These are phyloP conservation scores for Pasiphila rectangulata DNA, from an alignment of 2,888 invertebrate genomes.

Conservation along the genomic window DNA sequence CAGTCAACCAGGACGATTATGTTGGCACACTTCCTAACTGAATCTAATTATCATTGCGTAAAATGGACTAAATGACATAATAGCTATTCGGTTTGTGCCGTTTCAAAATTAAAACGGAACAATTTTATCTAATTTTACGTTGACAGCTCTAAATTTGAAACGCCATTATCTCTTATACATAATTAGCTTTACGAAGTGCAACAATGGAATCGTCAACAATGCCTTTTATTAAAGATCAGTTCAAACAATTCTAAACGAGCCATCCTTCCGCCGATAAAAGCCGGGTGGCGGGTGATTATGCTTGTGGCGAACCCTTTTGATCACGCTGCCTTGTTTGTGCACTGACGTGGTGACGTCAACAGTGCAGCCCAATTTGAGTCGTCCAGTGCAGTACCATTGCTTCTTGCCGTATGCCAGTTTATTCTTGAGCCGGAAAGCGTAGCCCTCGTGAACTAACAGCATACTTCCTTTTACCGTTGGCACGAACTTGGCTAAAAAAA, in stretches of 20 bases:
- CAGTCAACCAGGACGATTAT: too few relatives aligned
- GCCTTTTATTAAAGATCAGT: too few relatives aligned
- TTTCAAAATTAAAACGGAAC: too few relatives aligned
- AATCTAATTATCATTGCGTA: too few relatives aligned
- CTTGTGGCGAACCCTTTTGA: constrained; percentile 59
- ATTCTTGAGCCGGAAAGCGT: constrained; percentile 67
- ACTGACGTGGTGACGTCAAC: constrained; percentile 64
- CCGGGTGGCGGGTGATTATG: constrained; percentile 69
- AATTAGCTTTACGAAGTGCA: too few relatives aligned
- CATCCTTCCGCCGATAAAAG: constrained; percentile 62
- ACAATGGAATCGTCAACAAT: too few relatives aligned
- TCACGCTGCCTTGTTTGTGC: constrained; percentile 50
- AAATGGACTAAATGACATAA: too few relatives aligned
- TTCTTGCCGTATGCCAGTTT: constrained; percentile 72
- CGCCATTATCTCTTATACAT: too few relatives aligned
- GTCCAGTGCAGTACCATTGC: constrained; percentile 71
- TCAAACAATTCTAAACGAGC: constrained; percentile 57
- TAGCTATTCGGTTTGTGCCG: too few relatives aligned
- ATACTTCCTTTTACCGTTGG: constrained; percentile 68
- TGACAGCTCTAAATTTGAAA: too few relatives aligned
- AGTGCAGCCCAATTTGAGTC: constrained; percentile 66
- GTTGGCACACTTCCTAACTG: too few relatives aligned
- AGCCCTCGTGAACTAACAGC: constrained; percentile 63
- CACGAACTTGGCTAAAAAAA: constrained; percentile 70
- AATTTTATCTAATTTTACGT: too few relatives aligned